Evolutionary conservation across 2,797 vertebrate genomes (phyloP), one percentile per base, ranked within the genome.

Genomic region (Potorous gilbertii): DNA sequence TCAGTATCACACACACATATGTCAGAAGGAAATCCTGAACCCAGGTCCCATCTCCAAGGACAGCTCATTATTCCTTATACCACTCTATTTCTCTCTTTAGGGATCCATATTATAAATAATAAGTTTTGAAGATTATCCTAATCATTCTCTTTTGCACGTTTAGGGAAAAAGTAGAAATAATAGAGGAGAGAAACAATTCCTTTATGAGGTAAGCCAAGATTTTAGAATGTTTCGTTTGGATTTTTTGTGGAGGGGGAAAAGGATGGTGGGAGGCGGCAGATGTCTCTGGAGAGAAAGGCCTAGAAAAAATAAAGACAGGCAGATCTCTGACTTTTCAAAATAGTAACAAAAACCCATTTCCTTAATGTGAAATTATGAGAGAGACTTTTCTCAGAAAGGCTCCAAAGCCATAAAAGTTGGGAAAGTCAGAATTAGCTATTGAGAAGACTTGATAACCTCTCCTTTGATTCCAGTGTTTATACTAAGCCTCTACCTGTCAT

Each of bases 291-390:
- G 57, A 57, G 27, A 57, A 59, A 27, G 29, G 6, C 29, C 57
- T 31, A 13, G 27, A 59, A 96, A 95, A 66, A 6, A 92, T 46
- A 95, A 28, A 91, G 11, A n/a, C 92, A 92, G 56, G 56, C 93
- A 55, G 66, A 2, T 52, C n/a, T 93, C 92, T 93, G 92, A 27
- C 16, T 90, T n/a, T 94, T 92, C 21, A 52, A 54, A 50, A 54
- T 46, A 90, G 92, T 93, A 62, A 87, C 92, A 34, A 62, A 62
- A 62, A 62, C 31, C 11, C 59, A 34, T 62, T 16, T 92, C 0
- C 57, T 1, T 56, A 55, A 95, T 18, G 90, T 92, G 54, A 91
- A 55, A n/a, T 55, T 34, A 57, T 46, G 34, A 52, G 59, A 90
- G 91, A 81, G 8, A 24, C 10, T 92, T 92, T 81, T 95, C 52